Evolutionary conservation across 2,888 invertebrate species (phyloP).

Genomic region (Pachliopta kotzebuea): DNA sequence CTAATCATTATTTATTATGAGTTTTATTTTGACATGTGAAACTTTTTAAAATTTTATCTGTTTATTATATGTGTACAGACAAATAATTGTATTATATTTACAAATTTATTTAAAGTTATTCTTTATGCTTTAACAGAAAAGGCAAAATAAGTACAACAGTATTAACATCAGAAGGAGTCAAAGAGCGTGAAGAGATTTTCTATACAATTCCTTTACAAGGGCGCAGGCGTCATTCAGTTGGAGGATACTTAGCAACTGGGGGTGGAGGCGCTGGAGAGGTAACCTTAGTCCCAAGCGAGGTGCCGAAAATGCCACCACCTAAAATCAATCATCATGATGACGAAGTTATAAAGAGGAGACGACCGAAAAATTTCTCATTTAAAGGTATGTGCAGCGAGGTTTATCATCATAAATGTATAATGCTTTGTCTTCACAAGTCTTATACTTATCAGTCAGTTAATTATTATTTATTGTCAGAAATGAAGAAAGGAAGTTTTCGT

Average conservation of each 20-base stretch:
- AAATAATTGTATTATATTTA: too few relatives aligned
- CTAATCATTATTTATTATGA: too few relatives aligned
- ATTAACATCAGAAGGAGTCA: conserved; percentile 59
- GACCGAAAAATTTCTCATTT: conserved; percentile 67
- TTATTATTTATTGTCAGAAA: conserved; percentile 13
- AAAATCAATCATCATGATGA: conserved; percentile 60
- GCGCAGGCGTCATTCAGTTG: conserved; percentile 83
- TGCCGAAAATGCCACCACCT: conserved; percentile 78
- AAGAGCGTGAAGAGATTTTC: conserved; percentile 82
- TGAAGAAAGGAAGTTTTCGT: conserved; percentile 48
- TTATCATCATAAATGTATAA: conserved; percentile 1
- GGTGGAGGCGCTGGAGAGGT: conserved; percentile 62
- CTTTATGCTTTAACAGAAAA: conserved; percentile 49
- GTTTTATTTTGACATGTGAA: too few relatives aligned
- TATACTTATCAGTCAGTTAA: conserved; percentile 13
- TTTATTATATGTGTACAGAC: too few relatives aligned
- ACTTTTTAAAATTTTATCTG: too few relatives aligned
- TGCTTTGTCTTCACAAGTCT: conserved; percentile 5
- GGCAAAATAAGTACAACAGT: conserved; percentile 68
- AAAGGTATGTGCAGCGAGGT: conserved; percentile 52
- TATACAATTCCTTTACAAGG: conserved; percentile 77
- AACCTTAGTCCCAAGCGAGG: conserved; percentile 75
- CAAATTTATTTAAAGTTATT: neutral
- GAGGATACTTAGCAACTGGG: conserved; percentile 81
- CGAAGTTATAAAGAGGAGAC: conserved; percentile 60